Percentiles rank a stretch among this genome's conserved stretches.
Conservation (phyloP, 2,797 vertebrate species). For the Siniperca undulata region DNA sequence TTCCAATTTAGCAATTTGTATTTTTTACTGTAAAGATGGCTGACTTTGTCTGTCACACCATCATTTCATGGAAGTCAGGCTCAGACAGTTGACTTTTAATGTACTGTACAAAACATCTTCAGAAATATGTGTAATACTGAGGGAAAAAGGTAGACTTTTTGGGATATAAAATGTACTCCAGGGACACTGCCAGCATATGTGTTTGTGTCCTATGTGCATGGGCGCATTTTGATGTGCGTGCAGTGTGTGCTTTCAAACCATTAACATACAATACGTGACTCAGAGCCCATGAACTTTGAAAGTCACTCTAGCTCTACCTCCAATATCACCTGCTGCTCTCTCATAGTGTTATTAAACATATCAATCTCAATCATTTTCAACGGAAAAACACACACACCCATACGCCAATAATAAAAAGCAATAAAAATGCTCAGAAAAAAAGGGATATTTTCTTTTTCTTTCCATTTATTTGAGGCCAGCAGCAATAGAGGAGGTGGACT, state of each 20-base stretch:
- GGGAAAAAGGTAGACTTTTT: not conserved
- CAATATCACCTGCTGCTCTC: conserved; percentile 60
- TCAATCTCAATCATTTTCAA: conserved; percentile 71
- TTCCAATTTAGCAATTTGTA: not conserved
- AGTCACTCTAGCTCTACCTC: conserved; percentile 46
- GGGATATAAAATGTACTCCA: conserved; percentile 2
- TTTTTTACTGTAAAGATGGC: not conserved
- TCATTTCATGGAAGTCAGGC: not conserved
- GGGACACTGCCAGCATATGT: not conserved
- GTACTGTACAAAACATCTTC: not conserved
- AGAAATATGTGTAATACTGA: not conserved
- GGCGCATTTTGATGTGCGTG: not conserved
- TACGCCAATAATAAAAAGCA: conserved; percentile 79
- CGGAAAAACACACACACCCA: conserved; percentile 52
- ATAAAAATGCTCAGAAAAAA: conserved; percentile 66
- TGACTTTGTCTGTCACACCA: not conserved
- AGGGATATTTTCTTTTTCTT: conserved; percentile 69
- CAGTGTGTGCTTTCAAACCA: conserved; percentile 17
- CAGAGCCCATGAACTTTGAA: conserved; percentile 50
- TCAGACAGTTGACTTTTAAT: conserved; percentile 2
- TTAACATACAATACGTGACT: conserved; percentile 21
- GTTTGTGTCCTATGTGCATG: conserved; percentile 4
- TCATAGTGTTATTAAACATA: conserved; percentile 71
- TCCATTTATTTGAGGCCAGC: conserved; percentile 76
- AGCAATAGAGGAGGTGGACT: conserved; percentile 66